Evolutionary conservation across 2,888 invertebrate species (phyloP), one percentile per base, ranked within the genome.

Genomic region (Bhutanitis thaidina): DNA sequence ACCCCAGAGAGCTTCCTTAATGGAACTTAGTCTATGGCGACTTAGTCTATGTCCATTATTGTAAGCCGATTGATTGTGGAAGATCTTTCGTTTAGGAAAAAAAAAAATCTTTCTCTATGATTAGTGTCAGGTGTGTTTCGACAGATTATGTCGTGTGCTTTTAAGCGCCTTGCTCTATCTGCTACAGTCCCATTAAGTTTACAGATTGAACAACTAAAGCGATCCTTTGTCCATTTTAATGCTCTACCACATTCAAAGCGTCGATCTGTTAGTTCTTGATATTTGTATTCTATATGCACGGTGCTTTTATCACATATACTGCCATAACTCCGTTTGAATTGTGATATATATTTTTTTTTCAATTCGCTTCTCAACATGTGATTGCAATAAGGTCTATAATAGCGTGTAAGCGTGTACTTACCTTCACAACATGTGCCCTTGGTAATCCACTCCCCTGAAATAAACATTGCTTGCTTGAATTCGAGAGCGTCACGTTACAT

Each of bases 401-500:
- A 41, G 78, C 77, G 67, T 74, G 52, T 52, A 81, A 83, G 82
- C 80, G 71, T 72, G 67, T 62, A 55, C 85, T 86, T 74, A 88
- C 87, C 86, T 88, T 88, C 3, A 88, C 80, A 60, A 85, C 74
- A 65, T 84, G 87, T 47, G 83, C 61, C 68, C 76, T 86, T 61
- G 72, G 62, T 63, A 85, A 64, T 57, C 87, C 87, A 80, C 80
- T 83, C 71, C 85, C 88, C 88, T 89, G 88, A 78, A 89, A 89
- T 75, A 64, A 82, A 84, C 61, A 83, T 65, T 65, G 59, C 58
- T 57, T 59, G 63, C 67, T 77, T 77, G 66, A 78, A 69, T 74
- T 65, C 57, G 55, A n/a, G n/a, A 64, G 63, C 52, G 49, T 48
- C 60, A 54, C 50, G 44, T 51, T 48, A 46, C 37, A 47, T 38